Evolutionary conservation across 2,888 invertebrate species (phyloP).

Genomic region (Eremobia ochroleuca): DNA sequence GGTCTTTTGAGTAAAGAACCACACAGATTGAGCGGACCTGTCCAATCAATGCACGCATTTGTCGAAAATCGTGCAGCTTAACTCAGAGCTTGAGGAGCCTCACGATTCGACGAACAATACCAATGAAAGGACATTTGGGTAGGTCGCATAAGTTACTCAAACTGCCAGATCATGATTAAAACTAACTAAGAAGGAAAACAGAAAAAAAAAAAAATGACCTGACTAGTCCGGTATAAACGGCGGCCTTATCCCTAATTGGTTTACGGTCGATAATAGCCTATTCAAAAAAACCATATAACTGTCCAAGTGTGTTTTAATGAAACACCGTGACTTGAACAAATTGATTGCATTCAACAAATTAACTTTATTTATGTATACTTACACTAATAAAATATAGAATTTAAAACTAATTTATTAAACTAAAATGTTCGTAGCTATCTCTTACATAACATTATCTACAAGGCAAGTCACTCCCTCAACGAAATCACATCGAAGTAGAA

Average conservation of each 20-base stretch:
- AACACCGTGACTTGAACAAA: not conserved
- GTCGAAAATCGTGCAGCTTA: no score
- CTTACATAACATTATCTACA: slow-evolving; percentile 75
- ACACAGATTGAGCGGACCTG: no score
- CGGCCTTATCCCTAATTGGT: not conserved
- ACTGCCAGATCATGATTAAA: no score
- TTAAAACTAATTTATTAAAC: slow-evolving; percentile 65
- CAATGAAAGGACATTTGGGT: no score
- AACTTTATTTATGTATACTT: not conserved
- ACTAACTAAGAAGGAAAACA: no score
- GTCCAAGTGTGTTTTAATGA: not conserved
- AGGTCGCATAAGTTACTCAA: no score
- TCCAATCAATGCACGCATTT: no score
- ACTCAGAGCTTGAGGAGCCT: no score
- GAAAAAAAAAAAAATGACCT: no score
- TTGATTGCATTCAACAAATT: not conserved
- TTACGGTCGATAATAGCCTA: not conserved
- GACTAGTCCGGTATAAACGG: no score
- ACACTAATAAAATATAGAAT: not conserved
- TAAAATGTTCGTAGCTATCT: slow-evolving; percentile 73
- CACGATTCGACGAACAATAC: no score
- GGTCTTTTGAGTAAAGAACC: no score
- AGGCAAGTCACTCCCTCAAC: slow-evolving; percentile 75
- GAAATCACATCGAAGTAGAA: slow-evolving; percentile 44
- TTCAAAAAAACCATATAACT: not conserved